Evolutionary conservation across 2,113 vertebrate species (phyloP).

Genomic region (Tragelaphus scriptus): DNA sequence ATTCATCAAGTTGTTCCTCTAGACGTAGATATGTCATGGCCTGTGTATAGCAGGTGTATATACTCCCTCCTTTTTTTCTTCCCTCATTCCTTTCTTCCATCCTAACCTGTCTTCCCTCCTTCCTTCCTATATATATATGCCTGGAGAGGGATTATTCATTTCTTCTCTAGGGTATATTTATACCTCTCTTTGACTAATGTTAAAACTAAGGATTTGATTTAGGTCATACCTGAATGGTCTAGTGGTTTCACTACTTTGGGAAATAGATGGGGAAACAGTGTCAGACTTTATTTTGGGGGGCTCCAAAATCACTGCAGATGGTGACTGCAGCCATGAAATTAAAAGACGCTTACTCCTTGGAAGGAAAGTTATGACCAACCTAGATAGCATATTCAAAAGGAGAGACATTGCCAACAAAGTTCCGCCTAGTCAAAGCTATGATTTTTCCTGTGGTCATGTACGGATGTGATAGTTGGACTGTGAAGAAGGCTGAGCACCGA

Average conservation of each 20-base stretch:
- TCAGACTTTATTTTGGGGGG: no score
- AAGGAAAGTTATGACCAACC: not conserved
- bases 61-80: not conserved
- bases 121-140: not conserved
- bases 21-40: not conserved
- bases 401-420: not conserved
- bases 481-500: fast-evolving
- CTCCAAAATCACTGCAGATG: no score
- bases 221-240: no score
- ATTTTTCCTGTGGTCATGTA: not conserved
- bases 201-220: no score
- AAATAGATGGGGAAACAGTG: no score
- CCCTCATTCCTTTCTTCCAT: not conserved
- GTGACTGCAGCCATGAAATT: no score
- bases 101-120: not conserved
- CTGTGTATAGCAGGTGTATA: not conserved
- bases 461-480: not conserved
- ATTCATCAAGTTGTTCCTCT: not conserved
- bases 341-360: no score
- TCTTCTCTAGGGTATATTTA: no score
- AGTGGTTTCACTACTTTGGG: no score
- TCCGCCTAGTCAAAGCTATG: not conserved
- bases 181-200: no score
- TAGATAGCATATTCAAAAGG: not conserved
- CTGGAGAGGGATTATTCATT: no score